Base-by-base conservation (phyloP, 2,113 vertebrate species). In the Zapornia atra region DNA sequence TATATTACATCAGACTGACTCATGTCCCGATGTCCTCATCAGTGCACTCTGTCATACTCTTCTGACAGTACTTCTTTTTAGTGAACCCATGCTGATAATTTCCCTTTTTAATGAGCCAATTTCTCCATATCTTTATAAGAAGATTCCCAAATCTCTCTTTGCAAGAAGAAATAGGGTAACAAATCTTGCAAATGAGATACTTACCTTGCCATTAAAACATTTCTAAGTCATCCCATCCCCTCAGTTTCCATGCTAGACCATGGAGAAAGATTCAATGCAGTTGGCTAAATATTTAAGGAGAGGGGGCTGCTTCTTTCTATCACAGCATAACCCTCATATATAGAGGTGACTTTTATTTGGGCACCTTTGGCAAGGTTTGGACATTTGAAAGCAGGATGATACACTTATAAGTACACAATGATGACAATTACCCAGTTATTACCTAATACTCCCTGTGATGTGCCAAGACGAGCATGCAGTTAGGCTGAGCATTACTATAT, bases 1-100 rank as follows among this genome's bases (percentile, higher is more conserved):
- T 96, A 88, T 95, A 91, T 96, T 94, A 96, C 72, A 84, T 96
- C 88, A 93, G 86, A 87, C 64, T 94, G 85, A 70, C 79, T 95
- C 78, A 86, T 96, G 82, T 92, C 61, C 91, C 93, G 73, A 81
- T 90, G 56, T 68, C 66, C 84, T 96, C 88, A 82, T 95, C 18
- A 15, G 53, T 70, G 83, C 82, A 70, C 42, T 95, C 71, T 86
- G 84, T 92, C 91, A 86, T 95, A 90, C 78, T 92, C 86, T 61
- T 93, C 78, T 94, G 94, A 92, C 91, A 94, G 91, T 78, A 78
- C 51, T 59, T 71, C 56, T 50, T 97, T 89, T 90, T 80, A 94
- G 80, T 87, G 69, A 93, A 94, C 68, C 73, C 42, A 42, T 91
- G 78, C 82, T 94, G 56, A 87, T 68, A 90, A 90, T 94, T 85